Conservation (phyloP, 2,113 vertebrate species). For the Xenus cinereus region DNA sequence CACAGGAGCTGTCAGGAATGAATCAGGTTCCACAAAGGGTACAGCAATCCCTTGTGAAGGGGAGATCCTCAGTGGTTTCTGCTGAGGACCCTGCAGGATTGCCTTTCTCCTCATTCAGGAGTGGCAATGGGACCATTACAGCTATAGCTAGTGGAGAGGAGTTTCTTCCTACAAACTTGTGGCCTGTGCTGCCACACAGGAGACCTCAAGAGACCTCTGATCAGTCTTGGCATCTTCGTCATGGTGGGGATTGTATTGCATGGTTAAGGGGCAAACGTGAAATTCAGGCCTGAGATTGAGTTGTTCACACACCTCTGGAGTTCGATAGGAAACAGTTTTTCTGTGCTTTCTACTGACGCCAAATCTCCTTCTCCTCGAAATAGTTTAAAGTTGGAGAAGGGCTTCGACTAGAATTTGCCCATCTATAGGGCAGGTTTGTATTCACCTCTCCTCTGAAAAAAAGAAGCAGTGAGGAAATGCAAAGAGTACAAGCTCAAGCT, state of each 20-base stretch:
- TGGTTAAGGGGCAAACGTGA: not conserved
- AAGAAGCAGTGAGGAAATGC: not conserved
- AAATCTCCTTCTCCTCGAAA: not conserved
- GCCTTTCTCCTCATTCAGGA: not conserved
- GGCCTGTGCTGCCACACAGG: too few species aligned
- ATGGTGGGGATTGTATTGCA: not conserved
- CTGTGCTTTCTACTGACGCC: not conserved
- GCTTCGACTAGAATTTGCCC: not conserved
- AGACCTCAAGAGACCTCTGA: not conserved
- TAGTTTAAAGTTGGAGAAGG: not conserved
- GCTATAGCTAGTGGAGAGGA: not conserved
- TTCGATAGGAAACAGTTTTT: not conserved
- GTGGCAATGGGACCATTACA: not conserved
- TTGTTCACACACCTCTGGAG: not conserved
- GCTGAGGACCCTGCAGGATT: not conserved
- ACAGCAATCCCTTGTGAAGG: not conserved
- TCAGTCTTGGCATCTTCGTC: not conserved
- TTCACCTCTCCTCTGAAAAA: not conserved
- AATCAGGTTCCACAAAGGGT: not conserved
- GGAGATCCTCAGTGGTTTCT: not conserved
- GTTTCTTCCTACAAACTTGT: not conserved
- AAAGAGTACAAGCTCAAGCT: not conserved
- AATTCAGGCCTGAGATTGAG: not conserved
- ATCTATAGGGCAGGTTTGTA: not conserved
- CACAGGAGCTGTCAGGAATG: not conserved